These are phyloP conservation scores for Aquatica leii DNA, from an alignment of 2,888 invertebrate species.

Conservation along the genomic window DNA sequence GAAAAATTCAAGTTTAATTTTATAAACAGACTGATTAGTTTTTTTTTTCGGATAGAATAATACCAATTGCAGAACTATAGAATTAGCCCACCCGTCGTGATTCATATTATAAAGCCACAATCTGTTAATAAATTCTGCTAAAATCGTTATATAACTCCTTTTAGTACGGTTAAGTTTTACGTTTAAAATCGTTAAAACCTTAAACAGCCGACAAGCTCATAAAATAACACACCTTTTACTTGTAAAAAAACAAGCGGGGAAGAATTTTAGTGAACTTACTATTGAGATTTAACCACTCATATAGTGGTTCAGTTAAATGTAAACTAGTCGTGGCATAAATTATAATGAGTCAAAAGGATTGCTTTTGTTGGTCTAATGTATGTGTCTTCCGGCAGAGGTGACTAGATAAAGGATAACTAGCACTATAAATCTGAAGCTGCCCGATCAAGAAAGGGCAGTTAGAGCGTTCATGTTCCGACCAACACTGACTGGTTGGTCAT, in stretches of 20 bases:
- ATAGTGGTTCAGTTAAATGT: slow-evolving; percentile 24
- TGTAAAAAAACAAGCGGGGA: slow-evolving; percentile 32
- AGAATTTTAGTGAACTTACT: slow-evolving; percentile 29
- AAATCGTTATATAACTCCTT: slow-evolving; percentile 39
- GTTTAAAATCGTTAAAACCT: slow-evolving; percentile 42
- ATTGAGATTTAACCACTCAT: slow-evolving; percentile 31
- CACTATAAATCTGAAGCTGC: slow-evolving; percentile 41
- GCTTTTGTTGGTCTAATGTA: slow-evolving; percentile 24
- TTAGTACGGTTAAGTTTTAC: slow-evolving; percentile 32
- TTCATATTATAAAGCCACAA: slow-evolving; percentile 35
- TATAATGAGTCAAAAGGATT: slow-evolving; percentile 19
- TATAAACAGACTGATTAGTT: no score
- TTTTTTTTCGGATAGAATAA: no score
- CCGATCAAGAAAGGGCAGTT: slow-evolving; percentile 37
- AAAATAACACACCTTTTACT: slow-evolving; percentile 43
- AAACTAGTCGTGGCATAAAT: slow-evolving; percentile 10
- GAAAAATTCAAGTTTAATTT: no score
- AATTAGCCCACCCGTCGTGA: slow-evolving; percentile 25
- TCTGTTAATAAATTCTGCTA: slow-evolving; percentile 39
- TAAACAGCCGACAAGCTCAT: slow-evolving; percentile 42
- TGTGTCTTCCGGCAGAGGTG: slow-evolving; percentile 43
- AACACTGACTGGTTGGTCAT: slow-evolving; percentile 21
- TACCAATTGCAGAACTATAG: slow-evolving; percentile 13
- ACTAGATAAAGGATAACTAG: slow-evolving; percentile 44
- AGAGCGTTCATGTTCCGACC: slow-evolving; percentile 22